Base-by-base conservation (phyloP, 2,888 invertebrate species). In the Troilus luridus region DNA sequence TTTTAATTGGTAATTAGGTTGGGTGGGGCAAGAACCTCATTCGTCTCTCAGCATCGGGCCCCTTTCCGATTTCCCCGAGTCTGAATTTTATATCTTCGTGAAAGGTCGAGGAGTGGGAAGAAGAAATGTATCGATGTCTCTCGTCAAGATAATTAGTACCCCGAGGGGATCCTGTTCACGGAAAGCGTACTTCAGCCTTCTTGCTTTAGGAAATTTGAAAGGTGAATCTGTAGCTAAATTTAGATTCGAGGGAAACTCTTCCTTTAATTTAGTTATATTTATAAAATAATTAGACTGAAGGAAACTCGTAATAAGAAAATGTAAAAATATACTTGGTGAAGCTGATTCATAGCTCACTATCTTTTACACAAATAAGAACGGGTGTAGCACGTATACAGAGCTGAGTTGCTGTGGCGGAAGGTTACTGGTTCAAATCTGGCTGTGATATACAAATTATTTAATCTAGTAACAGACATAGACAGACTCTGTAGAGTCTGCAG, bases 1-100 rank as follows among this genome's bases (percentile, higher is more conserved):
- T 77, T 77, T 77, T 77, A 77, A 77, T 77, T 77, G 72, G 72
- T 77, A 77, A 77, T 77, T 77, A 77, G 72, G 17, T 41, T 41
- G 41, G 72, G 24, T 77, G 41, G 72, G 41, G 72, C 41, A 77
- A 77, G 72, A 41, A 77, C 72, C 72, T 77, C 41, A 41, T 77
- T 8, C 41, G 27, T 77, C 72, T 77, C 72, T 77, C 41, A 19
- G 17, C 14, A 41, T 77, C 41, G 72, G 72, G 8, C 41, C 72
- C 41, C 72, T 77, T 77, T 9, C 27, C 17, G 41, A 77, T 41
- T 77, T 77, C 72, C 27, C 27, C 27, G 27, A 17, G 72, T 77
- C 27, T 27, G 41, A 41, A 21, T 27, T 77, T 77, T 17, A 27
- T 11, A 27, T 27, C 41, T 77, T 19, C 72, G 27, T 77, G 9